Evolutionary conservation across 2,797 vertebrate genomes (phyloP).

Genomic region (Capromys pilorides): DNA sequence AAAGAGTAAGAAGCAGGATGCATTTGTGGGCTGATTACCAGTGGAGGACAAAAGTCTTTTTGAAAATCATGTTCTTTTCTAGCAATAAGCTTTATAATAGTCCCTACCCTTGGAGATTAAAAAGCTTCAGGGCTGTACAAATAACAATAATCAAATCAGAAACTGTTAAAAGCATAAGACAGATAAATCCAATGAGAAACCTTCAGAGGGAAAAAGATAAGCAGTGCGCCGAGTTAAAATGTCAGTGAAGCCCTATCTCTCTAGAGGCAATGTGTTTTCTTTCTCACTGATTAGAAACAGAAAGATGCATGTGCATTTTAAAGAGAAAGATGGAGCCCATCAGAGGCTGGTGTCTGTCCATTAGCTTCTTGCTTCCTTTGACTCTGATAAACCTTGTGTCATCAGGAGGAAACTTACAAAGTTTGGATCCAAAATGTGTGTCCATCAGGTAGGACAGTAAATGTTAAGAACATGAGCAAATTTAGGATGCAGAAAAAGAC

Average conservation of each 20-base stretch:
- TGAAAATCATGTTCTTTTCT: constrained; percentile 48
- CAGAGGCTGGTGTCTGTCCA: background rate
- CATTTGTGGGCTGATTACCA: constrained; percentile 50
- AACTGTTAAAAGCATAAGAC: constrained; percentile 66
- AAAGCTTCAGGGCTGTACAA: constrained; percentile 60
- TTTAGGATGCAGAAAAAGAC: background rate
- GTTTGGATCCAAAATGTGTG: background rate
- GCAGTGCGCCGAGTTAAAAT: constrained; percentile 59
- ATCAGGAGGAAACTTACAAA: background rate
- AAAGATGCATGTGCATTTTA: constrained; percentile 38
- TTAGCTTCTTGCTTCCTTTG: background rate
- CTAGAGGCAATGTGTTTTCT: background rate
- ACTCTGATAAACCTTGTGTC: background rate
- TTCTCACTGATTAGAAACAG: constrained; percentile 43
- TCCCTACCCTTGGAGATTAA: constrained; percentile 65
- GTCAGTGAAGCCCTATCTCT: constrained; percentile 64
- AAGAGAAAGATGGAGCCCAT: background rate
- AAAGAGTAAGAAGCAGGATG: background rate
- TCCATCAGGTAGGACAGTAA: background rate
- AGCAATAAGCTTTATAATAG: constrained; percentile 59
- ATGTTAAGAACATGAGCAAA: background rate
- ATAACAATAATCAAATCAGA: constrained; percentile 73
- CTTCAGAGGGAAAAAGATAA: constrained; percentile 65
- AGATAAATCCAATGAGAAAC: constrained; percentile 75
- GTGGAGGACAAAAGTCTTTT: constrained; percentile 54